Base-by-base conservation (phyloP, 2,888 invertebrate genomes). In the Pachymerium ferrugineum region DNA sequence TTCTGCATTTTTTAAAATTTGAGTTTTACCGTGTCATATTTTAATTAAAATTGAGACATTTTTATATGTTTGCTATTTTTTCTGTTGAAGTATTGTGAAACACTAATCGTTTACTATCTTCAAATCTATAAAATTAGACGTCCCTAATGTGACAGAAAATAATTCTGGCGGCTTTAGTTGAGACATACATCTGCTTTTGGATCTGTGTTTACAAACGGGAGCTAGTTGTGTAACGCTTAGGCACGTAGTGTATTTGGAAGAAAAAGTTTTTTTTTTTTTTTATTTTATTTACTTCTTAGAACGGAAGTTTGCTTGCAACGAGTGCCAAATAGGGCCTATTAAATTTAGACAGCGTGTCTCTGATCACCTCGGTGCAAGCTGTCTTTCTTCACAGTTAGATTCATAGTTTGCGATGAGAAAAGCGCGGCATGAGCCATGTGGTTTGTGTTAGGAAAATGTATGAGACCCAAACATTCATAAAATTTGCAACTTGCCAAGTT, bases 391-490 rank as follows among this genome's bases (percentile, higher is more conserved):
- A 54, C 47, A 54, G 47, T 54, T 54, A 54, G 47, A 54, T 54
- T 54, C 47, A 54, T 54, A 54, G 16, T 54, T 54, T 54, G 47
- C 47, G 47, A 54, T 54, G 47, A 54, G 47, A 54, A 54, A 54
- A 54, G 19, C 47, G 47, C 47, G 47, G 47, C 47, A 54, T 54
- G 22, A 54, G 47, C 47, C 47, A 54, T 54, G 47, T 54, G 47
- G 47, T 54, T 54, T 54, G 19, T 54, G 47, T 54, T 54, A 54
- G 47, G 47, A 19, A 54, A 54, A 54, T 54, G 22, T 54, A 54
- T 16, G 47, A 54, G 47, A 22, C 19, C 47, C 47, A 54, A 54
- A 54, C 47, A 54, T 54, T 54, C 19, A 22, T 19, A 54, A 54
- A 12, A 54, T 19, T 54, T 54, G 47, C 47, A 54, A 54, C 19